A percentile compares a stretch with the other conserved stretches of the same genome.
Evolutionary conservation across 1,140 invertebrate species (phyloP).

Genomic region (Atopsyche davidsoni): DNA sequence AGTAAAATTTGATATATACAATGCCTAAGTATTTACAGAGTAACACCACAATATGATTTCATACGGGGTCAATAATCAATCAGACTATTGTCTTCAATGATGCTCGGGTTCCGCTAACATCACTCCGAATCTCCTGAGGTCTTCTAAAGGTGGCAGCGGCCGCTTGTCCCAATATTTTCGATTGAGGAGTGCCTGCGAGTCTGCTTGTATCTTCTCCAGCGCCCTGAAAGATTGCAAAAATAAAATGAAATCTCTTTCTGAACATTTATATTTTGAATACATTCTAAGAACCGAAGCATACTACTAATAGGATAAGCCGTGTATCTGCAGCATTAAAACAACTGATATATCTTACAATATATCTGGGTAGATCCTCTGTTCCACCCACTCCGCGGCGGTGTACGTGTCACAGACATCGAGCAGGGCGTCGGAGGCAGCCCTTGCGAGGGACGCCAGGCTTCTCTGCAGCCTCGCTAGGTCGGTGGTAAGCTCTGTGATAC

Average conservation of each 20-base stretch:
- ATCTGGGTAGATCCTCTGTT: conserved; percentile 46
- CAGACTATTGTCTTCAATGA: conserved; percentile 13
- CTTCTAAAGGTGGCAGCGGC: conserved; percentile 38
- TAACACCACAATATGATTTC: neutral
- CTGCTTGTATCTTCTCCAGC: conserved; percentile 42
- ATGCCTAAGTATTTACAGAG: neutral
- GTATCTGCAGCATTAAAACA: neutral
- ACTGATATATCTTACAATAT: conserved; percentile 29
- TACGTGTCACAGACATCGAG: conserved; percentile 65
- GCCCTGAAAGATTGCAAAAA: conserved; percentile 53
- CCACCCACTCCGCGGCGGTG: conserved; percentile 67
- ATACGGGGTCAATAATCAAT: neutral
- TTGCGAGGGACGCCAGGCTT: conserved; percentile 54
- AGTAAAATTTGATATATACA: neutral
- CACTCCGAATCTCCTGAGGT: conserved; percentile 36
- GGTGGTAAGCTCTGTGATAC: conserved; percentile 61
- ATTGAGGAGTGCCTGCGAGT: conserved; percentile 38
- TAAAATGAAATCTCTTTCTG: too few relatives aligned
- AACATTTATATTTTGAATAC: neutral
- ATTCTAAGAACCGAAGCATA: neutral
- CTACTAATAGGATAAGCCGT: neutral
- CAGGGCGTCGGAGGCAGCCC: conserved; percentile 59
- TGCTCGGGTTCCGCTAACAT: conserved; percentile 18
- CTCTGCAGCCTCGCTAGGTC: conserved; percentile 60
- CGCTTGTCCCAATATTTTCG: conserved; percentile 38